Conservation (phyloP, 2,888 invertebrate species). For the Lycocerus yunnanus region DNA sequence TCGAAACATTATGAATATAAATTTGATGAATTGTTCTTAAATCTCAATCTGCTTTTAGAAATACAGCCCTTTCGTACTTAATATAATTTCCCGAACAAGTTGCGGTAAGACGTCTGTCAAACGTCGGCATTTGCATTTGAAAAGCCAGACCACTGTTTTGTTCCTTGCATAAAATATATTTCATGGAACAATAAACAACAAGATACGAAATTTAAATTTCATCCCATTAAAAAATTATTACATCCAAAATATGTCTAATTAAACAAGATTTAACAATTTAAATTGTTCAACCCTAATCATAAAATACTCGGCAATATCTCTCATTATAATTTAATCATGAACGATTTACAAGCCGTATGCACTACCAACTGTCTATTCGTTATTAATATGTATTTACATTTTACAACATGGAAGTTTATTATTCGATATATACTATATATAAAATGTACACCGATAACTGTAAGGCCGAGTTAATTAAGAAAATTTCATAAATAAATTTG, state of each 20-base stretch:
- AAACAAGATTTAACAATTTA: neutral
- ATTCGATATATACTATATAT: too few relatives aligned
- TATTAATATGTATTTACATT: neutral
- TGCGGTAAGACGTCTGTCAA: conserved; percentile 34
- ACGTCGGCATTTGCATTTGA: conserved; percentile 37
- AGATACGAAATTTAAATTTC: neutral
- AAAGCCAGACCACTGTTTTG: conserved; percentile 33
- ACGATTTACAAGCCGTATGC: too few relatives aligned
- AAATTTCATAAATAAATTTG: neutral
- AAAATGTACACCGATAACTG: neutral
- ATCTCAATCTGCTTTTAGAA: conserved; percentile 11
- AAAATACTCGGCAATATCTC: neutral
- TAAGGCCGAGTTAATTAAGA: neutral
- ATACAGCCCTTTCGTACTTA: conserved; percentile 22
- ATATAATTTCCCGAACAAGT: conserved; percentile 34
- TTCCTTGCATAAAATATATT: conserved; percentile 38
- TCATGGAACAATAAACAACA: conserved; percentile 14
- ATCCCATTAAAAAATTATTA: neutral
- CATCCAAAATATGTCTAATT: neutral
- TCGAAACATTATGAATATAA: conserved; percentile 12
- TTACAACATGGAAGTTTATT: neutral
- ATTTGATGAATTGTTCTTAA: conserved; percentile 26
- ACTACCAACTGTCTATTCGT: neutral
- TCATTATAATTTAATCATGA: neutral
- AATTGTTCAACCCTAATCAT: neutral